phyloP scores from a whole-genome alignment of 2,113 vertebrate genomes.

The Leucopsar rothschildi region DNA sequence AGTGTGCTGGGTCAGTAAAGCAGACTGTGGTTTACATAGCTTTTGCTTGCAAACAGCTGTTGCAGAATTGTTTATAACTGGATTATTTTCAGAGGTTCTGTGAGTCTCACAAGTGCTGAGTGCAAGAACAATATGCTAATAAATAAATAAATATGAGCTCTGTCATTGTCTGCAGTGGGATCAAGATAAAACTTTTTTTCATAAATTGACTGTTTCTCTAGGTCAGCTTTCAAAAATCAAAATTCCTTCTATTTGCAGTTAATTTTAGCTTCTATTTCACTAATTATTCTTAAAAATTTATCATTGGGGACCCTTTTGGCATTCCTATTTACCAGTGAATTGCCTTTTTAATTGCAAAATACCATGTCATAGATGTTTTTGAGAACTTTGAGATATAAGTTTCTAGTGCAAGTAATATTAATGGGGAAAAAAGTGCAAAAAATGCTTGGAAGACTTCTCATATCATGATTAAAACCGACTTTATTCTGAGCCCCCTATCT shows the following conservation, averaged over 20 bases:
- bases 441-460: background rate
- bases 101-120: background rate
- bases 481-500: background rate
- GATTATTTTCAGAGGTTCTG: background rate
- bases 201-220: background rate
- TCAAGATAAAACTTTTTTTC: background rate
- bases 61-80: background rate
- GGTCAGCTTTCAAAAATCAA: background rate
- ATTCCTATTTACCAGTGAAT: background rate
- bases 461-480: background rate
- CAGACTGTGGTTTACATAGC: background rate
- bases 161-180: background rate
- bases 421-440: accelerated
- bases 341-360: background rate
- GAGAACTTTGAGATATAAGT: background rate
- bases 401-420: background rate
- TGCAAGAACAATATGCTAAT: background rate
- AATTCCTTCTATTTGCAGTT: background rate
- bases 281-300: background rate
- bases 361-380: background rate
- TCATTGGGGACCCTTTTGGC: background rate
- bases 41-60: background rate
- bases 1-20: background rate
- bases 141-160: background rate
- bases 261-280: background rate